Evolutionary conservation across 2,888 invertebrate genomes (phyloP).

Genomic region (Euplagia quadripunctaria): DNA sequence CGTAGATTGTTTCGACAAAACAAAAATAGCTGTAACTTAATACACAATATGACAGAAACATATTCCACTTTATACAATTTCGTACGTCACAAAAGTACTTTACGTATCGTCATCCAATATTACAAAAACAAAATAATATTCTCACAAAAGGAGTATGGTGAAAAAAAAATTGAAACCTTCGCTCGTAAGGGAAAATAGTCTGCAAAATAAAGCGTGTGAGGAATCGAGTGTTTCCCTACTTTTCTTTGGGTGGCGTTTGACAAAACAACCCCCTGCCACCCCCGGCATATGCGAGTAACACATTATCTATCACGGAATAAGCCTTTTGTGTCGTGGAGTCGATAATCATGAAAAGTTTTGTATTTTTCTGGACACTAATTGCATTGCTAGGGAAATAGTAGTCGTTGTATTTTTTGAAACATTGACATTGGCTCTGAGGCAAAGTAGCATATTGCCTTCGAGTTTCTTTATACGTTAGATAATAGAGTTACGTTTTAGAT

Average conservation of each 20-base stretch:
- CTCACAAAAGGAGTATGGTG: slow-evolving; percentile 38
- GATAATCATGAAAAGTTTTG: slow-evolving; percentile 20
- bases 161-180: slow-evolving; percentile 49
- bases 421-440: not conserved
- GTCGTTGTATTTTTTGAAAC: not conserved
- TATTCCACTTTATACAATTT: slow-evolving; percentile 48
- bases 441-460: too few relatives aligned
- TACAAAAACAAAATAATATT: slow-evolving; percentile 54
- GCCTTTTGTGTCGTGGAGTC: slow-evolving; percentile 61
- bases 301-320: slow-evolving; percentile 83
- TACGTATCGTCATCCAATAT: slow-evolving; percentile 51
- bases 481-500: too few relatives aligned
- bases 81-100: slow-evolving; percentile 49
- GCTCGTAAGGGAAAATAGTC: slow-evolving; percentile 49
- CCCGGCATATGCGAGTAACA: slow-evolving; percentile 80
- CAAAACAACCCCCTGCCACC: slow-evolving; percentile 75
- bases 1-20: slow-evolving; percentile 2
- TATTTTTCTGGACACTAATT: not conserved
- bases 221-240: slow-evolving; percentile 62
- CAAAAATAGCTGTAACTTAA: slow-evolving; percentile 26
- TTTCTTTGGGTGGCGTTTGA: slow-evolving; percentile 78
- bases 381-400: not conserved
- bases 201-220: slow-evolving; percentile 56
- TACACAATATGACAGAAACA: slow-evolving; percentile 39
- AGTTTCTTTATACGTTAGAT: too few relatives aligned